Evolutionary conservation across 1,140 invertebrate species (phyloP), one percentile per base, ranked within the genome.

Genomic region (Saccostrea cuccullata): DNA sequence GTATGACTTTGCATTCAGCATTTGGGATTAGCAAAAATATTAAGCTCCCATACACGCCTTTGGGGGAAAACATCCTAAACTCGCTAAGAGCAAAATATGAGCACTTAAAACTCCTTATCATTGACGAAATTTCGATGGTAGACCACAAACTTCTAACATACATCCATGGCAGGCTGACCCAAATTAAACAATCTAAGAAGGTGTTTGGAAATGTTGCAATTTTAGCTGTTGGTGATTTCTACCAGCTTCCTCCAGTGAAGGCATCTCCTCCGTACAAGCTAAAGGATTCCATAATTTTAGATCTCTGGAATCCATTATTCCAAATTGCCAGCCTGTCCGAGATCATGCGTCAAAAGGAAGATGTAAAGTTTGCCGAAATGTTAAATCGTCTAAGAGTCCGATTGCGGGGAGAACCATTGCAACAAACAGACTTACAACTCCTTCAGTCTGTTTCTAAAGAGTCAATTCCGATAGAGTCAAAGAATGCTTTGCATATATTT

Each of bases 51-150:
- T 87, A 87, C 56, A 30, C 82, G 58, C 86, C 73, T 82, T 55
- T 87, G 9, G 58, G 26, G 12, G 86, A 87, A 58, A 64, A 83
- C 40, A 9, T 60, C 2, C 58, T 87, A 20, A 87, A 84, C 26
- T 64, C 17, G n/a, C n/a, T 84, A 9, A 55, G 87, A 64, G 55
- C 30, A 23, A 58, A 82, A 82, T 60, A 17, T 40, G 70, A 84
- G 20, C 55, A 13, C 85, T 60, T 88, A 23, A 84, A 88, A 56
- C 73, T 89, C 20, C 36, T 90, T 9, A 87, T 90, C 13, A 90
- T 90, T 70, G 89, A 90, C 82, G 89, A 90, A 82, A 87, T 90
- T 55, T 88, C 89, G 1, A 90, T 90, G 89, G 87, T 90, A n/a
- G 85, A 87, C 30, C 82, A 88, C 12, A 90, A 89, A 56, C 13